These are phyloP conservation scores for Eumerus sabulonum DNA, from an alignment of 2,888 invertebrate species.

Conservation along the genomic window DNA sequence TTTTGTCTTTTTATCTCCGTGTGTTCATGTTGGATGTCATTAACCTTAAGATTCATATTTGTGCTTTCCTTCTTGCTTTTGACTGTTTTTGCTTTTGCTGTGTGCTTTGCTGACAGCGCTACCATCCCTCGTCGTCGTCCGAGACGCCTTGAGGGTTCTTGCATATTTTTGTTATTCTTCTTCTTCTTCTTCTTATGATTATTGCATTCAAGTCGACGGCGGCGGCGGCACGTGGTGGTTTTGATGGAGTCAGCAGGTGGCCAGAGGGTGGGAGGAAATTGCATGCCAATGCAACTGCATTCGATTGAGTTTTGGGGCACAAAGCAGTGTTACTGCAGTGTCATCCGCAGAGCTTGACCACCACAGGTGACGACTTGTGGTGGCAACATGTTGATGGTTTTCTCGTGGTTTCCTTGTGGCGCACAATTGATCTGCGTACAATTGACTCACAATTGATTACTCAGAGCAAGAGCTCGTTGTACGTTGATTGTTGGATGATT, in stretches of 20 bases:
- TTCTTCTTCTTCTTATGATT: too few species aligned
- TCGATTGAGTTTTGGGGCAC: constrained; percentile 35
- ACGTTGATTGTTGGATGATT: constrained; percentile 44
- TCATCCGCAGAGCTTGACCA: constrained; percentile 9
- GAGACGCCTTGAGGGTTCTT: constrained; percentile 8
- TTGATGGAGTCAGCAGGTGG: not conserved
- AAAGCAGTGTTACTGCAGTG: constrained; percentile 18
- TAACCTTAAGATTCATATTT: constrained; percentile 60
- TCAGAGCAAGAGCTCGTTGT: constrained; percentile 8
- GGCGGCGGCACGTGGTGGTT: constrained; percentile 12
- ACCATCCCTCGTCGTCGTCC: not conserved
- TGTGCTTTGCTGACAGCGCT: too few species aligned
- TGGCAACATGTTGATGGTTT: too few species aligned
- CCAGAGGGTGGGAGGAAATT: not conserved
- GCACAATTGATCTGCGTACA: constrained; percentile 27
- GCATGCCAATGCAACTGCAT: constrained; percentile 41
- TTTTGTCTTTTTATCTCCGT: constrained; percentile 6
- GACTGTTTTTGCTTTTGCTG: not conserved
- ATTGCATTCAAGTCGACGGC: not conserved
- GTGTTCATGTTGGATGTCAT: constrained; percentile 35
- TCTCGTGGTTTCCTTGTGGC: not conserved
- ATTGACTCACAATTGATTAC: constrained; percentile 15
- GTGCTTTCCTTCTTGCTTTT: constrained; percentile 22
- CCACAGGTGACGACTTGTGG: constrained; percentile 32
- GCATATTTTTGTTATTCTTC: too few species aligned